Evolutionary conservation across 2,888 invertebrate species (phyloP).

Genomic region (Erynnis tages): DNA sequence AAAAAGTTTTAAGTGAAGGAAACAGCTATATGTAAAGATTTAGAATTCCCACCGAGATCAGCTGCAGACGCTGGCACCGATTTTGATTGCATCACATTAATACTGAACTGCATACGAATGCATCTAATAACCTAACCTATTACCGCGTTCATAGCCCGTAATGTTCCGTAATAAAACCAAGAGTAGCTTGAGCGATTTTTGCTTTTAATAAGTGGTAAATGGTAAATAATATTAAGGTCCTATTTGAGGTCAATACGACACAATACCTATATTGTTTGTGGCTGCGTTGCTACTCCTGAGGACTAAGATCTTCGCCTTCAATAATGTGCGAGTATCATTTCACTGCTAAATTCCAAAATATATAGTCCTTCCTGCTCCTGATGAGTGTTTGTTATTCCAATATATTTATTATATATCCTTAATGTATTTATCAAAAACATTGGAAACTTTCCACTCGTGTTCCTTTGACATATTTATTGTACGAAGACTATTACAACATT

Average conservation of each 20-base stretch:
- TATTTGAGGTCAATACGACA: too few relatives aligned
- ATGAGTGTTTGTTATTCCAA: too few relatives aligned
- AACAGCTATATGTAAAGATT: background rate
- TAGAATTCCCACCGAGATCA: slow-evolving; percentile 2
- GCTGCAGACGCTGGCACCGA: slow-evolving; percentile 6
- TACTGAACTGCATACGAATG: slow-evolving; percentile 15
- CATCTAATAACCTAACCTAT: slow-evolving; percentile 9
- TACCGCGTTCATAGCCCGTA: slow-evolving; percentile 8
- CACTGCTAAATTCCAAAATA: too few relatives aligned
- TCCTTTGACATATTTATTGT: slow-evolving; percentile 10
- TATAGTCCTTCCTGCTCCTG: too few relatives aligned
- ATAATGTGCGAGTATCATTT: too few relatives aligned
- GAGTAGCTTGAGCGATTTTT: slow-evolving; percentile 10
- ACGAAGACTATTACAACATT: slow-evolving; percentile 18
- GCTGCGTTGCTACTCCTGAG: too few relatives aligned
- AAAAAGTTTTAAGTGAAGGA: too few relatives aligned
- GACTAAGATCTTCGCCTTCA: too few relatives aligned
- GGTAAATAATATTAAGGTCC: too few relatives aligned
- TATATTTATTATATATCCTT: too few relatives aligned
- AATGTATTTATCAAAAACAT: too few relatives aligned
- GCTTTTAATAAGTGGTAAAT: background rate
- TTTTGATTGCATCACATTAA: slow-evolving; percentile 18
- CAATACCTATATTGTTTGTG: too few relatives aligned
- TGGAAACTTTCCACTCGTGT: slow-evolving; percentile 9
- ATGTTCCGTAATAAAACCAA: slow-evolving; percentile 12